A percentile compares a stretch with the other conserved stretches of the same genome.
These are phyloP conservation scores for Mesoclemmys tuberculata DNA, from an alignment of 2,113 vertebrate species.

Conservation along the genomic window DNA sequence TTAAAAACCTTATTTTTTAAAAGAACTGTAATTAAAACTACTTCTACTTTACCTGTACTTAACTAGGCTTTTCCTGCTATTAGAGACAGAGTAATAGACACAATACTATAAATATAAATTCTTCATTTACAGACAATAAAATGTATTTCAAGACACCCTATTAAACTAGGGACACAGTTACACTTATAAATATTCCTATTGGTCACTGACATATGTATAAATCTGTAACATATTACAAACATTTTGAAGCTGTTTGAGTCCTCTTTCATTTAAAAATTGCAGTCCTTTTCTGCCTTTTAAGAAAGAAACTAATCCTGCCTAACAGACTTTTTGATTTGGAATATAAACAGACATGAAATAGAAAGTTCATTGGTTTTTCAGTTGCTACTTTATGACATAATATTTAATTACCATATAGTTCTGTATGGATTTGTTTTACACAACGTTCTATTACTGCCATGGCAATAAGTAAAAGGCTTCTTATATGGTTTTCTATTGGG, in stretches of 20 bases:
- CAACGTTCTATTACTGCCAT: constrained; percentile 61
- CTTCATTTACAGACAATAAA: constrained; percentile 51
- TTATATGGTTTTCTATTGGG: constrained; percentile 37
- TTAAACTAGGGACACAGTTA: constrained; percentile 33
- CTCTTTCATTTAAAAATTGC: not conserved
- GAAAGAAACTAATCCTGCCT: not conserved
- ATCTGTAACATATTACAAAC: not conserved
- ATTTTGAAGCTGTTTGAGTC: not conserved
- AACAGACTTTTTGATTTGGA: not conserved
- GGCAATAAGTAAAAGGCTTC: constrained; percentile 58
- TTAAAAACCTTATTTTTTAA: constrained; percentile 17
- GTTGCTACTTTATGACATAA: constrained; percentile 1
- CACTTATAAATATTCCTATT: not conserved
- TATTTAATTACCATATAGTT: constrained; percentile 18
- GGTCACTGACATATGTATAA: not conserved
- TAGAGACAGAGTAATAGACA: constrained; percentile 45
- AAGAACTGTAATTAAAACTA: constrained; percentile 25
- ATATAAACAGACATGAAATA: not conserved
- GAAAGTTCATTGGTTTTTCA: constrained; percentile 23
- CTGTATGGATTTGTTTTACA: constrained; percentile 26
- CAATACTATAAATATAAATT: constrained; percentile 63
- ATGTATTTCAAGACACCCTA: constrained; percentile 36
- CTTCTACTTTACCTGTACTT: not conserved
- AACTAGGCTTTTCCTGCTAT: not conserved
- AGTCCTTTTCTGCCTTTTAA: not conserved